Conservation (phyloP, 30 jellyfish, hydroid and myxozoan genomes). For the Rhopilema esculentum region DNA sequence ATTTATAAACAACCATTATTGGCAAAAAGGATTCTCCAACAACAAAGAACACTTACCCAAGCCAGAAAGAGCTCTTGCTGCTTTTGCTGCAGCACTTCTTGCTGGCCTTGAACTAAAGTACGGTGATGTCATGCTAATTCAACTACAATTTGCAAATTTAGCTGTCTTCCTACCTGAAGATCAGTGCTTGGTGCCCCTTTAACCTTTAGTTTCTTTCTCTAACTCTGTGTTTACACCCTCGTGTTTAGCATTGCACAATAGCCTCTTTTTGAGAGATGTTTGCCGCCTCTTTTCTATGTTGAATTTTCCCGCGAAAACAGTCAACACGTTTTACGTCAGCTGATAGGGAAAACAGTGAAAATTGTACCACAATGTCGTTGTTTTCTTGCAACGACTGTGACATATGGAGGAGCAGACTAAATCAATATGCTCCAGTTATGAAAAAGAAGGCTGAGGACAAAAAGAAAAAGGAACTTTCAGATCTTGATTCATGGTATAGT, state of each 20-base stretch:
- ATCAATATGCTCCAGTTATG: constrained; percentile 60
- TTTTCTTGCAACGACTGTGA: constrained; percentile 51
- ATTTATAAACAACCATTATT: no score
- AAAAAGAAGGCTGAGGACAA: constrained; percentile 38
- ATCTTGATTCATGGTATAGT: constrained; percentile 81
- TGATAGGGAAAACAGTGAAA: no score
- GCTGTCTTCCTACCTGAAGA: no score
- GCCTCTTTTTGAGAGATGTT: constrained; percentile 17
- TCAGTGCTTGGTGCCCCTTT: no score
- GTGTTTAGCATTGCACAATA: not conserved
- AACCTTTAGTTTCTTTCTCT: not conserved
- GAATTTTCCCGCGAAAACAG: constrained; percentile 15
- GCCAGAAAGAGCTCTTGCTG: constrained; percentile 67
- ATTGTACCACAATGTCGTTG: constrained; percentile 3
- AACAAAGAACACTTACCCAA: constrained; percentile 23
- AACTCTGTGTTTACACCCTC: not conserved
- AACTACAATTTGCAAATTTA: no score
- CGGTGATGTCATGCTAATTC: constrained; percentile 57
- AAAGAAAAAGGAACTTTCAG: constrained; percentile 67
- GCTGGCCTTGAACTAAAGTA: constrained; percentile 58
- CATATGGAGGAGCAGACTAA: constrained; percentile 52
- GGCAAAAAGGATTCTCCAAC: no score
- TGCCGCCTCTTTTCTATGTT: not conserved
- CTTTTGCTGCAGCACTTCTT: constrained; percentile 61
- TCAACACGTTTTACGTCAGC: no score